Evolutionary conservation across 1,140 invertebrate genomes (phyloP), one percentile per base, ranked within the genome.

Genomic region (Adoxophyes honmai): DNA sequence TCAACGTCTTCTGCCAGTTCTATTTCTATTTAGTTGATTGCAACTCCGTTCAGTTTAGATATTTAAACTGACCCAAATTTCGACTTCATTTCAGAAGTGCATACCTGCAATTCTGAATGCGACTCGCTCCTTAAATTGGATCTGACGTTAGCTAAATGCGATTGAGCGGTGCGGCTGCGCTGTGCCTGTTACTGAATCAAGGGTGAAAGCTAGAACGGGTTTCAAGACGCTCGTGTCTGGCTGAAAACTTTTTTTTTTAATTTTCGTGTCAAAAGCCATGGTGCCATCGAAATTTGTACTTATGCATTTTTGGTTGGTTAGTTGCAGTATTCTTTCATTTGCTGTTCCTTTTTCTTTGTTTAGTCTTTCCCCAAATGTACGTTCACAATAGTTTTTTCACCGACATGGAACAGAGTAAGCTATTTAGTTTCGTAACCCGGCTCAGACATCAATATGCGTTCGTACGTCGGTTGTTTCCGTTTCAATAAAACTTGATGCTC

Each of bases 351-450:
- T n/a, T 28, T 28, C 2, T 28, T 28, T 28, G 21, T 28, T 6
- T 28, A n/a, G n/a, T 28, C 21, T 28, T 28, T 28, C 2, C 21
- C n/a, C 6, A 6, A 28, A 28, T 28, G 21, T 28, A 28, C 21
- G 6, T 3, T 28, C 2, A 3, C 21, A 28, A 28, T 28, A 28
- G 21, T 28, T 28, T 6, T 28, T 28, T 28, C 21, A 28, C 21
- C 21, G 6, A 28, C 21, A 28, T 28, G 2, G 21, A 28, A 28
- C 21, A 28, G 21, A 3, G 60, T 63, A 70, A 70, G 64, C 71
- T 72, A 73, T 76, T 74, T 71, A 57, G 55, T 70, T 73, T 68
- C 59, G 65, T 67, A 65, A 68, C 66, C 61, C 59, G 2, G 21
- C 21, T 28, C 21, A 6, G 6, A 28, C 21, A 28, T 28, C 21